Conservation (phyloP, 2,113 vertebrate genomes). For the Epinephelus lanceolatus region DNA sequence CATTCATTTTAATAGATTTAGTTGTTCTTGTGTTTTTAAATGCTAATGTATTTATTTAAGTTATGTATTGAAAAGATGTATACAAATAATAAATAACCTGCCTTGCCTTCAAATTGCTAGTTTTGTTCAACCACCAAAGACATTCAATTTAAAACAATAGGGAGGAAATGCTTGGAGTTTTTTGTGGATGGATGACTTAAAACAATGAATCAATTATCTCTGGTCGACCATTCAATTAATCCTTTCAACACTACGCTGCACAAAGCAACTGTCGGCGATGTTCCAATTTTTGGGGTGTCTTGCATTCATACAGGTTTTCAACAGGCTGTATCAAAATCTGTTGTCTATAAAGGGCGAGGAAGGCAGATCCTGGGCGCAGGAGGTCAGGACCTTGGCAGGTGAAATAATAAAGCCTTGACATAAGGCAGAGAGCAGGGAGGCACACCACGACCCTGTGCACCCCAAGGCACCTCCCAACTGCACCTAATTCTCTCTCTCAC, state of each 20-base stretch:
- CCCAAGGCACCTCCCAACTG: slow-evolving; percentile 62
- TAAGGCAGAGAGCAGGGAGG: slow-evolving; percentile 75
- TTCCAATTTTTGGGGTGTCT: background rate
- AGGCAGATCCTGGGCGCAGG: slow-evolving; percentile 12
- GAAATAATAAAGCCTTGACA: slow-evolving; percentile 74
- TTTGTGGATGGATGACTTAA: background rate
- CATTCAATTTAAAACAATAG: background rate
- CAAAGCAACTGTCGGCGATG: no score
- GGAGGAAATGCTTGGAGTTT: background rate
- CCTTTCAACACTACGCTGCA: slow-evolving; percentile 1
- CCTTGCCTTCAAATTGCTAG: background rate
- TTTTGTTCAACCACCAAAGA: slow-evolving; percentile 5
- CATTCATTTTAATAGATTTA: background rate
- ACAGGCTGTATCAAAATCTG: slow-evolving; percentile 26
- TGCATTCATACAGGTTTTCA: slow-evolving; percentile 6
- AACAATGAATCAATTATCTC: background rate
- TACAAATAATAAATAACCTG: background rate
- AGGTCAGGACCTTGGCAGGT: slow-evolving; percentile 76
- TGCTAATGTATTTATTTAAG: background rate
- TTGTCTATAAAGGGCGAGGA: slow-evolving; percentile 24
- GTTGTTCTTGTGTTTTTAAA: background rate
- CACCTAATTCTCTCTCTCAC: slow-evolving; percentile 69
- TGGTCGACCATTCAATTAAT: slow-evolving; percentile 5
- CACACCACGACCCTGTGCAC: slow-evolving; percentile 55
- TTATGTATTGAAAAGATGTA: background rate